Conservation (phyloP, 2,888 invertebrate genomes). For the Elmis aenea region DNA sequence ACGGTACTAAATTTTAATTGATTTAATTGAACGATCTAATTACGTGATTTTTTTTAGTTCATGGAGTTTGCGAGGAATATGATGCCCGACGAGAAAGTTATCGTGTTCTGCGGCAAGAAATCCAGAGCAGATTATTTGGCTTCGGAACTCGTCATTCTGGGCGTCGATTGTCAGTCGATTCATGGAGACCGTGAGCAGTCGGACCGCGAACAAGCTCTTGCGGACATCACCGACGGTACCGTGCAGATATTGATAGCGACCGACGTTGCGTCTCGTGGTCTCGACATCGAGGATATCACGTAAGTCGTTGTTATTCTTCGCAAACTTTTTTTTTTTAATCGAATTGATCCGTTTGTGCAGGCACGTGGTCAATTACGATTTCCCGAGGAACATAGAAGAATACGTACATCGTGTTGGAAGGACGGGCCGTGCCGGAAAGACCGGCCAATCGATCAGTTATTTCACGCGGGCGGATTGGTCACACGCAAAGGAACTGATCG, state of each 20-base stretch:
- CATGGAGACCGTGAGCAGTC: slow-evolving; percentile 81
- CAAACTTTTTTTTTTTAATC: background rate
- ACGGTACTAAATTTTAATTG: too few relatives aligned
- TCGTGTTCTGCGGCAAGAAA: slow-evolving; percentile 89
- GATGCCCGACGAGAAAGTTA: slow-evolving; percentile 73
- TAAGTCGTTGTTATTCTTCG: slow-evolving; percentile 38
- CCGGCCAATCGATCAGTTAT: slow-evolving; percentile 78
- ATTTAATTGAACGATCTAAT: background rate
- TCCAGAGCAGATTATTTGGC: slow-evolving; percentile 76
- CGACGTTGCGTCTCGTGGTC: slow-evolving; percentile 90
- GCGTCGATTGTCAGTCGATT: slow-evolving; percentile 70
- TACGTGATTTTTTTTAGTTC: slow-evolving; percentile 44
- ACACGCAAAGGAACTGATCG: slow-evolving; percentile 74
- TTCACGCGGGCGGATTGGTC: slow-evolving; percentile 78
- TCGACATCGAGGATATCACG: slow-evolving; percentile 86
- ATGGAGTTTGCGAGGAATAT: slow-evolving; percentile 67
- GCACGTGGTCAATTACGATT: slow-evolving; percentile 88
- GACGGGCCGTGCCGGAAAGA: slow-evolving; percentile 86
- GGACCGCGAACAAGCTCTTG: slow-evolving; percentile 76
- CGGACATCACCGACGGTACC: slow-evolving; percentile 73
- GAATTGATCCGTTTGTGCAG: slow-evolving; percentile 41
- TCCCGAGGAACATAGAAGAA: slow-evolving; percentile 91
- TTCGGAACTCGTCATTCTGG: slow-evolving; percentile 68
- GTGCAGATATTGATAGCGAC: slow-evolving; percentile 87
- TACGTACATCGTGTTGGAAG: slow-evolving; percentile 95